Evolutionary conservation across 2,113 vertebrate genomes (phyloP), one percentile per base, ranked within the genome.

Genomic region (Planiliza haematocheilus): DNA sequence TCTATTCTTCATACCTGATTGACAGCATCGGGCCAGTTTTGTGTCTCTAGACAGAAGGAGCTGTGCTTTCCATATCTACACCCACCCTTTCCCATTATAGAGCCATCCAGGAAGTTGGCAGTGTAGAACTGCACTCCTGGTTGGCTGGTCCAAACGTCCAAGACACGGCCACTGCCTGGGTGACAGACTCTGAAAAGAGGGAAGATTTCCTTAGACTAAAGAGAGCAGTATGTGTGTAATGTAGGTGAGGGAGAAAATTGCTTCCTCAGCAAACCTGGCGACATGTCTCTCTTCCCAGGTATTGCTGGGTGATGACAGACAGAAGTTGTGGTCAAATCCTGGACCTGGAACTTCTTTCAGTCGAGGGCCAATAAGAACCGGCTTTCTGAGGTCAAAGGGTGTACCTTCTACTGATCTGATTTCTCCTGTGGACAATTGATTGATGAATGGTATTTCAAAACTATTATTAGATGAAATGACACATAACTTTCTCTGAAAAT

Each of bases 321-420:
- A 99, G 91, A 98, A 99, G 76, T 97, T 99, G 89, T 99, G 98
- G 87, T 99, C 97, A 3, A 99, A 99, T 8, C 97, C 97, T 0
- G 82, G 85, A 34, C 93, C 77, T 1, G 67, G 72, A 81, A 96
- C 85, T 16, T 94, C 91, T 72, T 94, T 91, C 34, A 99, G 85
- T 57, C 92, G 94, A 52, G 89, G 84, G 9, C 96, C 96, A 85
- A 99, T 91, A 38, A 93, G 67, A 81, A 94, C 94, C 0, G 94
- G 93, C 64, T 87, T 92, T 34, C 94, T 94, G 57, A 98, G 94
- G 85, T 99, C 96, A 4, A 98, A 99, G 1, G 86, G 84, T 0
- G 96, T 95, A 65, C 92, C 94, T 21, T 95, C 92, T 80, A 98
- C 97, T 0, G 88, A 10, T 0, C 91, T 92, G 65, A 98, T 84